Percentiles rank a stretch among this genome's conserved stretches.
These are phyloP conservation scores for Lophius americanus DNA, from an alignment of 2,797 vertebrate genomes.

Conservation along the genomic window DNA sequence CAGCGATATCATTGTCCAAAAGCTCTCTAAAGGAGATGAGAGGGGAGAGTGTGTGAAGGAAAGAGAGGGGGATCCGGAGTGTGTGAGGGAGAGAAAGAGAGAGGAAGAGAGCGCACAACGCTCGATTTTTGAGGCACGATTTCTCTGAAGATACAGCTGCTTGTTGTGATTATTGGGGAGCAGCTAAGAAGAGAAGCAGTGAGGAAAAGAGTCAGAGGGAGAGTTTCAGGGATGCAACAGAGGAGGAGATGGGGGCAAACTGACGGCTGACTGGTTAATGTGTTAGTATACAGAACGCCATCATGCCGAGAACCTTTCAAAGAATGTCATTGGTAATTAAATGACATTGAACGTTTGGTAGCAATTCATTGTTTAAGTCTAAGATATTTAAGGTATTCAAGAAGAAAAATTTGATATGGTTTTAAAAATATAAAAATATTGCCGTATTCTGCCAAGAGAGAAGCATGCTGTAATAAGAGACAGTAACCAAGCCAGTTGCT, in stretches of 20 bases:
- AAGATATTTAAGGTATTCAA: too few species aligned
- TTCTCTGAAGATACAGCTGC: slow-evolving; percentile 83
- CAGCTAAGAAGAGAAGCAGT: slow-evolving; percentile 50
- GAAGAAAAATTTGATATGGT: too few species aligned
- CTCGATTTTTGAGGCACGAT: slow-evolving; percentile 82
- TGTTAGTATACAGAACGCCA: slow-evolving; percentile 58
- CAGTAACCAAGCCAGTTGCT: too few species aligned
- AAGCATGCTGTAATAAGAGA: too few species aligned
- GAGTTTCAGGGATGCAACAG: slow-evolving; percentile 28
- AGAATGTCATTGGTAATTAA: not conserved
- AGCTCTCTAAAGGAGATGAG: slow-evolving; percentile 80
- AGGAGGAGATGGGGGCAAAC: slow-evolving; percentile 34
- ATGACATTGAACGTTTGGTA: too few species aligned
- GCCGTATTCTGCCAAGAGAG: too few species aligned
- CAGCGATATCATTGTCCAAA: slow-evolving; percentile 82
- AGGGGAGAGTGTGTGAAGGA: slow-evolving; percentile 65
- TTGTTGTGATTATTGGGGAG: slow-evolving; percentile 85
- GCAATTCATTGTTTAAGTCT: too few species aligned
- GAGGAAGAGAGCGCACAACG: slow-evolving; percentile 48
- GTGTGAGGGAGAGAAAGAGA: slow-evolving; percentile 28
- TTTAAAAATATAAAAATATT: too few species aligned
- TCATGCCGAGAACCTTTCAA: slow-evolving; percentile 6
- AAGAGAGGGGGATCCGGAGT: slow-evolving; percentile 41
- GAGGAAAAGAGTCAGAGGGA: slow-evolving; percentile 69
- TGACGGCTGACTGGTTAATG: slow-evolving; percentile 21